A percentile compares a stretch with the other conserved stretches of the same genome.
Evolutionary conservation across 2,797 vertebrate genomes (phyloP).

Genomic region (Halcyon chelicuti): DNA sequence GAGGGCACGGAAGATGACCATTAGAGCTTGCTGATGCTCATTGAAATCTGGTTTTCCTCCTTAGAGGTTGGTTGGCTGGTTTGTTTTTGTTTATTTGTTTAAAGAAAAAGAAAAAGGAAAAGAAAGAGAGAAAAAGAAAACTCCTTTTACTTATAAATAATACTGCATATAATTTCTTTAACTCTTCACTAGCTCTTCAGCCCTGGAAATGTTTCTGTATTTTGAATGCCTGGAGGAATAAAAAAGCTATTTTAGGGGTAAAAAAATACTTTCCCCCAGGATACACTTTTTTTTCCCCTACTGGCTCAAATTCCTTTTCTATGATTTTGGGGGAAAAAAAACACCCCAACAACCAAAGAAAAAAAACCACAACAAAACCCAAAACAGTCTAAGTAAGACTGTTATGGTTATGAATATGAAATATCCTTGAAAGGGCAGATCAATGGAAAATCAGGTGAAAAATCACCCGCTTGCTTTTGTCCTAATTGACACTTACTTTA

Average conservation of each 20-base stretch:
- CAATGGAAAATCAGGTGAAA: background rate
- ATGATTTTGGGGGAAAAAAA: background rate
- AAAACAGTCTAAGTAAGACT: background rate
- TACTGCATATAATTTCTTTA: background rate
- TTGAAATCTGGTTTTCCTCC: background rate
- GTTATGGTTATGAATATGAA: background rate
- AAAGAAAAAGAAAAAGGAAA: no score
- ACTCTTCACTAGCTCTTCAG: background rate
- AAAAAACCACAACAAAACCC: no score
- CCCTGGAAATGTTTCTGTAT: background rate
- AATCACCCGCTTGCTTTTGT: background rate
- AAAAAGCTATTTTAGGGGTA: background rate
- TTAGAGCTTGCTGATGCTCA: background rate
- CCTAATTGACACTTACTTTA: conserved; percentile 1
- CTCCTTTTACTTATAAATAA: background rate
- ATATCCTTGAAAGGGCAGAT: background rate
- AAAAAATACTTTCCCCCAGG: background rate
- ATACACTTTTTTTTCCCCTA: background rate
- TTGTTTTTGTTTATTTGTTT: background rate
- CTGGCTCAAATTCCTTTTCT: background rate
- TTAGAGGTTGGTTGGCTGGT: background rate
- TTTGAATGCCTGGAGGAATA: background rate
- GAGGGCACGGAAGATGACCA: background rate
- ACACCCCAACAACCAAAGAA: background rate
- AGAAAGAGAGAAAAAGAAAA: background rate